phyloP scores from a whole-genome alignment of 1,140 invertebrate genomes.

The Drosophila nikananu region DNA sequence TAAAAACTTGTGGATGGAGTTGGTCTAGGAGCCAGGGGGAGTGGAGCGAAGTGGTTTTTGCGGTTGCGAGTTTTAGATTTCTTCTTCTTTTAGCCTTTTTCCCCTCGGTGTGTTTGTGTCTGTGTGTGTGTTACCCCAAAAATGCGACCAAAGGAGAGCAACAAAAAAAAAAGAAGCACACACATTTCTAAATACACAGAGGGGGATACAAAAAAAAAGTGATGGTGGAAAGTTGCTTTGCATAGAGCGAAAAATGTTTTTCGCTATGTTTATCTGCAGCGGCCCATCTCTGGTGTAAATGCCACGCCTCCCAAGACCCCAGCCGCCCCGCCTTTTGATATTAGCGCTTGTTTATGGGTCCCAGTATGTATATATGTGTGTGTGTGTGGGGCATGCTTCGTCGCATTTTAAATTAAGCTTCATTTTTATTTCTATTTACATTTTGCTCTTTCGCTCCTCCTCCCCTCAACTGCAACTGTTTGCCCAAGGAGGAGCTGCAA shows the following conservation, averaged over 20 bases:
- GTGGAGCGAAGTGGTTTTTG: slow-evolving; percentile 45
- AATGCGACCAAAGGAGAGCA: slow-evolving; percentile 55
- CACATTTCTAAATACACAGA: slow-evolving; percentile 59
- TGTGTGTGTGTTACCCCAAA: slow-evolving; percentile 64
- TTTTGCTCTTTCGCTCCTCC: slow-evolving; percentile 56
- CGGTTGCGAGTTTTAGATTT: slow-evolving; percentile 73
- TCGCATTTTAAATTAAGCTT: slow-evolving; percentile 83
- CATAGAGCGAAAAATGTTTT: slow-evolving; percentile 73
- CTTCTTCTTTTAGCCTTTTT: slow-evolving; percentile 41
- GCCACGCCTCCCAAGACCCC: slow-evolving; percentile 9
- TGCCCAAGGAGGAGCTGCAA: slow-evolving; percentile 39
- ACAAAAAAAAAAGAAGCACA: slow-evolving; percentile 34
- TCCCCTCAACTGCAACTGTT: slow-evolving; percentile 60
- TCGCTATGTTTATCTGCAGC: slow-evolving; percentile 72
- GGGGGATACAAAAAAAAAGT: slow-evolving; percentile 11
- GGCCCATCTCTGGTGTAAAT: slow-evolving; percentile 55
- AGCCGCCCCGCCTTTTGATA: slow-evolving; percentile 42
- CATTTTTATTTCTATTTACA: slow-evolving; percentile 83
- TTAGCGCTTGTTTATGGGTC: slow-evolving; percentile 69
- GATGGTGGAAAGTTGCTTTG: slow-evolving; percentile 56
- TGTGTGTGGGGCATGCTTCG: slow-evolving; percentile 64
- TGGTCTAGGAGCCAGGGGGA: slow-evolving; percentile 54
- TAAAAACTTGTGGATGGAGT: slow-evolving; percentile 64
- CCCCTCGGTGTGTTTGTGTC: slow-evolving; percentile 26
- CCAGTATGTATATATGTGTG: slow-evolving; percentile 34